Percentiles rank a stretch among this genome's conserved stretches.
Evolutionary conservation across 1,140 invertebrate genomes (phyloP).

Genomic region (Dendrolimus kikuchii): DNA sequence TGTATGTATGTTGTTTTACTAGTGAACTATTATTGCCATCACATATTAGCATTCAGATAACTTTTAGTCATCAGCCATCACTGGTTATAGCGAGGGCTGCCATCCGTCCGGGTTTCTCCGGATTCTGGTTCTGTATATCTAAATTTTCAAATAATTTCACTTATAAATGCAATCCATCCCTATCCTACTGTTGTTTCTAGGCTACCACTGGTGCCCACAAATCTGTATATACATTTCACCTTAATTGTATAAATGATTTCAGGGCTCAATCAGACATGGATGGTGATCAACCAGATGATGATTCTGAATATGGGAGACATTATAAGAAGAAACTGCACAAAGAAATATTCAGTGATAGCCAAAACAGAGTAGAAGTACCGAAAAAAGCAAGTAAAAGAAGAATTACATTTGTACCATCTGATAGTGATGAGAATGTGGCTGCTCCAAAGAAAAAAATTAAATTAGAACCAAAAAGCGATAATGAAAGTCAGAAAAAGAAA

Average conservation of each 20-base stretch:
- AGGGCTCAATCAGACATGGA: slow-evolving; percentile 6
- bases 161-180: too few relatives aligned
- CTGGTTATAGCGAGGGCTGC: too few relatives aligned
- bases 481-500: slow-evolving; percentile 20
- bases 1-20: too few relatives aligned
- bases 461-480: slow-evolving; percentile 31
- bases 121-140: too few relatives aligned
- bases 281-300: slow-evolving; percentile 7
- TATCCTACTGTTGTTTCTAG: too few relatives aligned
- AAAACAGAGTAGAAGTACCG: background rate
- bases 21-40: too few relatives aligned
- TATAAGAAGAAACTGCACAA: slow-evolving; percentile 23
- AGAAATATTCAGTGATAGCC: slow-evolving; percentile 11
- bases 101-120: too few relatives aligned
- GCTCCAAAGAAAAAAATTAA: slow-evolving; percentile 26
- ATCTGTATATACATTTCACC: slow-evolving; percentile 1
- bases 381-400: slow-evolving; percentile 23
- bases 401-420: slow-evolving; percentile 13
- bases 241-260: slow-evolving; percentile 4
- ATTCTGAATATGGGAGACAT: slow-evolving; percentile 15
- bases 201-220: background rate
- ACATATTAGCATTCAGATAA: too few relatives aligned
- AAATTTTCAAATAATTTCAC: too few relatives aligned
- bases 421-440: slow-evolving; percentile 12
- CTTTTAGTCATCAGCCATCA: too few relatives aligned